Evolutionary conservation across 1,140 invertebrate genomes (phyloP).

Genomic region (Oncopodura yosiiana): DNA sequence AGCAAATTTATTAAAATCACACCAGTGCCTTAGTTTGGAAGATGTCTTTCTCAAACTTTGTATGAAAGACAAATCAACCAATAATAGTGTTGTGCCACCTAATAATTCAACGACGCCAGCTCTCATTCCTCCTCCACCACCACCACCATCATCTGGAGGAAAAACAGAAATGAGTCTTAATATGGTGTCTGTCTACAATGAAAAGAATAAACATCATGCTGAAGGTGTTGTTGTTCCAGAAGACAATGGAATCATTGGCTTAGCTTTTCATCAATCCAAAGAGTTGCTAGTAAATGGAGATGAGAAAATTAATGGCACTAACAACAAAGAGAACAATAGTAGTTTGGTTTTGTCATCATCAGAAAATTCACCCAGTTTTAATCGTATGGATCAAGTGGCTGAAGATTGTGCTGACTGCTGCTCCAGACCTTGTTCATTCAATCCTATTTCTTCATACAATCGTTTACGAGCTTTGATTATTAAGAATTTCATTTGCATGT

Average conservation of each 20-base stretch:
- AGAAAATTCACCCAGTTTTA: conserved; percentile 3
- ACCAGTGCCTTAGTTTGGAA: conserved; percentile 73
- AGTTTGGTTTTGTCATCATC: neutral
- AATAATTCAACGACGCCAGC: neutral
- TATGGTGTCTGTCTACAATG: conserved; percentile 31
- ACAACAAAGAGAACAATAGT: neutral
- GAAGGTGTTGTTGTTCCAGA: conserved; percentile 49
- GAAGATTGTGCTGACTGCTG: conserved; percentile 46
- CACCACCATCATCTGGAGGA: neutral
- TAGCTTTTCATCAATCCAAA: conserved; percentile 82
- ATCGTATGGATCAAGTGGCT: conserved; percentile 15
- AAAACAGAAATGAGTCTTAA: conserved; percentile 12
- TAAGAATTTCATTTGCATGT: conserved; percentile 86
- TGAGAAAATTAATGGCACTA: neutral
- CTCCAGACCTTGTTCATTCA: conserved; percentile 45
- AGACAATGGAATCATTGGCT: conserved; percentile 69
- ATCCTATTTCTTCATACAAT: conserved; percentile 26
- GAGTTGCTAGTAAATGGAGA: conserved; percentile 68
- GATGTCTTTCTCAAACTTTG: conserved; percentile 91
- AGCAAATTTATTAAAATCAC: conserved; percentile 66
- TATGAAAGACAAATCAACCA: conserved; percentile 43
- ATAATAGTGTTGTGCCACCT: conserved; percentile 10
- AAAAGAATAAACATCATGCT: conserved; percentile 24
- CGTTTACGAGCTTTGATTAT: conserved; percentile 75
- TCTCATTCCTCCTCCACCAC: neutral